A percentile compares a stretch with the other conserved stretches of the same genome.
These are phyloP conservation scores for Melanotaenia nigrans DNA, from an alignment of 2,797 vertebrate species.

Conservation along the genomic window DNA sequence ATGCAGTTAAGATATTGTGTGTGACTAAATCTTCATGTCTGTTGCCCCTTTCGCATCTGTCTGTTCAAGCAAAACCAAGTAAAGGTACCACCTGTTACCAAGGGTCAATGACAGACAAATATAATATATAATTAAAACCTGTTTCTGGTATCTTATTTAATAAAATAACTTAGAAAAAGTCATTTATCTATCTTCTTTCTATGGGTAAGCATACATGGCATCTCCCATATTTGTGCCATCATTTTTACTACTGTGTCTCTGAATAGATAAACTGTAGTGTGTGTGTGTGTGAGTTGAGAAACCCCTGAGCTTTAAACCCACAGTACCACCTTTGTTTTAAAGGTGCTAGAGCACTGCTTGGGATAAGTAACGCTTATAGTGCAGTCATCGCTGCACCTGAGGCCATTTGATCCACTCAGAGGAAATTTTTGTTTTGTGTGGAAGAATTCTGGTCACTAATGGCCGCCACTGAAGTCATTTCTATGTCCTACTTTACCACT, in stretches of 20 bases:
- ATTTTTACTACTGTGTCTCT: background rate
- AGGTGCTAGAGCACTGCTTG: background rate
- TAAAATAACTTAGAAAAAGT: too few species aligned
- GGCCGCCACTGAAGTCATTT: background rate
- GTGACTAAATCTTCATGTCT: too few species aligned
- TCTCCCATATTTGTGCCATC: background rate
- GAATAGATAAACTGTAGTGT: background rate
- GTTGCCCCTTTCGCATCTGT: too few species aligned
- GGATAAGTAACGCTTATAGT: background rate
- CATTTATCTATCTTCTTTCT: too few species aligned
- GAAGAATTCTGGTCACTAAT: background rate
- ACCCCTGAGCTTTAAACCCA: too few species aligned
- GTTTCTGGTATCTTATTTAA: too few species aligned
- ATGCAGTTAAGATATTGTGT: too few species aligned
- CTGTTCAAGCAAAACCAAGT: too few species aligned
- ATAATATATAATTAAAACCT: background rate
- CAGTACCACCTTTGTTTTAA: too few species aligned
- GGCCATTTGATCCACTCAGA: background rate
- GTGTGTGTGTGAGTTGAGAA: background rate
- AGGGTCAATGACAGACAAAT: background rate
- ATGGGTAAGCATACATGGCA: too few species aligned
- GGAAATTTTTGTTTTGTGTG: background rate
- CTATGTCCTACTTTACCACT: background rate
- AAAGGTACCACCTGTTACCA: too few species aligned
- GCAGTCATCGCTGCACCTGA: background rate